Conservation (phyloP, 2,113 vertebrate genomes). For the Entelurus aequoreus region DNA sequence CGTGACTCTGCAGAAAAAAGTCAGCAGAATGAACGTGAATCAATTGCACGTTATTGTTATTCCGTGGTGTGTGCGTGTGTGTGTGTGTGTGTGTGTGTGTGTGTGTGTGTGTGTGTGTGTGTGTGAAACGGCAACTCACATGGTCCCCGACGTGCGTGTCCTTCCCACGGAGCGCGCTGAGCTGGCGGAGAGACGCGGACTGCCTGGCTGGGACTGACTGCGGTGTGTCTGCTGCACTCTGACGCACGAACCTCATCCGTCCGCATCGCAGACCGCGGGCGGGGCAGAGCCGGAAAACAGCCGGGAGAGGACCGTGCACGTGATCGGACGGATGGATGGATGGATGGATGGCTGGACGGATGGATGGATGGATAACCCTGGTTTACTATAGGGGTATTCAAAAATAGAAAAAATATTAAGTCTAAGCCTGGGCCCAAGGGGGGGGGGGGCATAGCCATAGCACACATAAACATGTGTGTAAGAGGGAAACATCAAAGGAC, state of each 20-base stretch:
- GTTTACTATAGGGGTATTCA: too few relatives aligned
- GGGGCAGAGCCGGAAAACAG: background rate
- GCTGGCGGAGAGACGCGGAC: background rate
- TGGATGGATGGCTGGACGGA: too few relatives aligned
- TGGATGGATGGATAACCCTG: too few relatives aligned
- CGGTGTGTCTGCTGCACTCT: background rate
- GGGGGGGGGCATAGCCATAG: too few relatives aligned
- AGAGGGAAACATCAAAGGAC: too few relatives aligned
- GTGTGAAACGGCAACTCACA: background rate
- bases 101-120: too few relatives aligned
- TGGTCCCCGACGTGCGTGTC: background rate
- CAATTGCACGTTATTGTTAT: background rate
- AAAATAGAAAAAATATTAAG: too few relatives aligned
- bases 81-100: too few relatives aligned
- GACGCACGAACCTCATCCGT: background rate
- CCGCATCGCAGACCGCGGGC: background rate
- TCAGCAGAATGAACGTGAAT: background rate
- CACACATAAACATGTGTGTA: too few relatives aligned
- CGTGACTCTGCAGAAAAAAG: constrained; percentile 29
- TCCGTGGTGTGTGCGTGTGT: background rate
- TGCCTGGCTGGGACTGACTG: background rate
- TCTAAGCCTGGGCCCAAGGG: too few relatives aligned
- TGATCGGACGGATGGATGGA: too few relatives aligned
- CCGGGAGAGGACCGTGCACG: background rate
- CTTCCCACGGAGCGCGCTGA: background rate